A percentile compares a stretch with the other conserved stretches of the same genome.
Evolutionary conservation across 92 coral and sea anemone genomes (phyloP).

Genomic region (Parazoanthus atlanticus): DNA sequence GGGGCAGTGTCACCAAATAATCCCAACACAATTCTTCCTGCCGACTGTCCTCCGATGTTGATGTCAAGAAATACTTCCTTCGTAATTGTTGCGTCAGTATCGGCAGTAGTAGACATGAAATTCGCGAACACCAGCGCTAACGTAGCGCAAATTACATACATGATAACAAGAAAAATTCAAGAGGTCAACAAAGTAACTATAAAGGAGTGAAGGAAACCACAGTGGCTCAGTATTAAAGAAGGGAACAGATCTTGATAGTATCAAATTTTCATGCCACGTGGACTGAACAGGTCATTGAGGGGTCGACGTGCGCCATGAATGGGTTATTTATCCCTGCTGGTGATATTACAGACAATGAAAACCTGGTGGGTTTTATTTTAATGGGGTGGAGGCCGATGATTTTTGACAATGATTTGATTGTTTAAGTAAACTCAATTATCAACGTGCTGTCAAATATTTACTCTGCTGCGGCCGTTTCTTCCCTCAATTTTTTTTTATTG

Average conservation of each 20-base stretch:
- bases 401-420: not conserved
- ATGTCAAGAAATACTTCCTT: constrained; percentile 80
- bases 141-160: not conserved
- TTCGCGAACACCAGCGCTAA: not conserved
- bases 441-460: too few relatives aligned
- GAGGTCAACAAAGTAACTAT: not conserved
- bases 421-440: not conserved
- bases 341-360: not conserved
- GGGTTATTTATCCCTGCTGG: not conserved
- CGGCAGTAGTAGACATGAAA: constrained; percentile 48
- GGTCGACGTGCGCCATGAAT: not conserved
- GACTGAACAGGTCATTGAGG: not conserved
- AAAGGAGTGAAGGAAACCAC: not conserved
- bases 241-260: not conserved
- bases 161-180: not conserved
- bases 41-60: constrained; percentile 73
- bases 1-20: constrained; percentile 90
- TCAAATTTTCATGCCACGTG: constrained; percentile 47
- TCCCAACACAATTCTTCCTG: constrained; percentile 86
- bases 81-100: constrained; percentile 72
- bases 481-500: too few relatives aligned
- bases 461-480: too few relatives aligned
- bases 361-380: not conserved
- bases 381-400: too few relatives aligned
- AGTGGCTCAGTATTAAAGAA: too few relatives aligned